phyloP scores from a whole-genome alignment of 2,888 invertebrate genomes.

The Hydrotaea cyrtoneurina region DNA sequence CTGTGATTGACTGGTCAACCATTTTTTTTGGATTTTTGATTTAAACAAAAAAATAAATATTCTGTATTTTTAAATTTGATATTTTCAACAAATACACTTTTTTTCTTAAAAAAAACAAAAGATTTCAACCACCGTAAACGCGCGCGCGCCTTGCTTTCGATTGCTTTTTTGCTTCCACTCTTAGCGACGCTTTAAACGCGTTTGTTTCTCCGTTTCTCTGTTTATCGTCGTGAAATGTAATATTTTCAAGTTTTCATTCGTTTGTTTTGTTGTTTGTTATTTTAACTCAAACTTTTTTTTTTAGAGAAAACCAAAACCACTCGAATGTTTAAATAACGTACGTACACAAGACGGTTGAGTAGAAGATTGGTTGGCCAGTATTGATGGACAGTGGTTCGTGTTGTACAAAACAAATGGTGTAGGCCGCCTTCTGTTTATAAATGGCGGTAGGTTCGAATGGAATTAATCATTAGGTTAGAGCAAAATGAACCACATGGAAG shows the following conservation, averaged over 20 bases:
- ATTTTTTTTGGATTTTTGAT: too few species aligned
- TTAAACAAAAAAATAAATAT: too few species aligned
- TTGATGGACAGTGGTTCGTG: conserved; percentile 10
- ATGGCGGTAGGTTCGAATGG: too few species aligned
- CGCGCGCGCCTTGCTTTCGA: conserved; percentile 48
- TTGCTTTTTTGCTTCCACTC: conserved; percentile 43
- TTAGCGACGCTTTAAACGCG: conserved; percentile 65
- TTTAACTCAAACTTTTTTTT: conserved; percentile 52
- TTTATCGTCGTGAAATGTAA: conserved; percentile 28
- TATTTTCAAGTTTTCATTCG: conserved; percentile 35
- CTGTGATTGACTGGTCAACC: conserved; percentile 68
- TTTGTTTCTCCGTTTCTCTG: conserved; percentile 49
- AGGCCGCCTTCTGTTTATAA: too few species aligned
- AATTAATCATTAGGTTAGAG: too few species aligned
- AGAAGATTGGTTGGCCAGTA: conserved; percentile 7
- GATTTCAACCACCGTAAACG: conserved; percentile 32
- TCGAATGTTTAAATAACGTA: conserved; percentile 9
- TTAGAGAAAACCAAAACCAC: neutral
- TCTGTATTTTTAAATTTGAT: conserved; percentile 23
- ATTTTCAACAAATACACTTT: too few species aligned
- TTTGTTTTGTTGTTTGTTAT: conserved; percentile 18
- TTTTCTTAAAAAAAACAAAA: too few species aligned
- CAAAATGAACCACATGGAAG: too few species aligned
- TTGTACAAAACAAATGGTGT: too few species aligned
- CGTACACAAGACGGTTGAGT: conserved; percentile 1